Evolutionary conservation across 2,888 invertebrate genomes (phyloP).

Genomic region (Dynastes tityus): DNA sequence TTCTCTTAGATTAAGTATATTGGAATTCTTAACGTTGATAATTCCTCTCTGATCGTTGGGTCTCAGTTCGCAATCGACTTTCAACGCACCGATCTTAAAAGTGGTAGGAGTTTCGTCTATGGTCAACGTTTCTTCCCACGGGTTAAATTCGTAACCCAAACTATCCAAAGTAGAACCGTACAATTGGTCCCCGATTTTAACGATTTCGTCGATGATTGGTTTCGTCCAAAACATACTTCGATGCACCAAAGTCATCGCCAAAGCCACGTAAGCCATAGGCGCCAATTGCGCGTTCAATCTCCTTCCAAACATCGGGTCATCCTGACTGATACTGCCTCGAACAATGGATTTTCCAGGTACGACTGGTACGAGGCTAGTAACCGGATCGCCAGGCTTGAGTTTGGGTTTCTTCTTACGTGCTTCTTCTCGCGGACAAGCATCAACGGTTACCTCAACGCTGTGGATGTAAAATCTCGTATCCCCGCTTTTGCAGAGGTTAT

Average conservation of each 20-base stretch:
- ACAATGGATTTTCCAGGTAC: slow-evolving; percentile 66
- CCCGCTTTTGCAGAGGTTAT: slow-evolving; percentile 64
- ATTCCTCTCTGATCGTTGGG: slow-evolving; percentile 70
- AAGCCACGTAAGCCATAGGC: slow-evolving; percentile 73
- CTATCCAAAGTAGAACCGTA: slow-evolving; percentile 71
- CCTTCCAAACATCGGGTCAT: slow-evolving; percentile 72
- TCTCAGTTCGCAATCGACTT: slow-evolving; percentile 70
- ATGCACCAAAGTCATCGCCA: slow-evolving; percentile 76
- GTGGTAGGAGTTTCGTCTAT: slow-evolving; percentile 68
- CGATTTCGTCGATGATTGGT: slow-evolving; percentile 74
- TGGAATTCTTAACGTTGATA: slow-evolving; percentile 71
- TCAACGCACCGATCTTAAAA: slow-evolving; percentile 70
- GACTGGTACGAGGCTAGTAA: slow-evolving; percentile 54
- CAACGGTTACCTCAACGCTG: slow-evolving; percentile 57
- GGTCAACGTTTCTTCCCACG: slow-evolving; percentile 74
- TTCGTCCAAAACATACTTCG: slow-evolving; percentile 76
- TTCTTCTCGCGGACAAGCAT: slow-evolving; percentile 60
- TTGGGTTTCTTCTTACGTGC: slow-evolving; percentile 56
- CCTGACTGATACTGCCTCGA: slow-evolving; percentile 71
- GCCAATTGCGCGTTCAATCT: slow-evolving; percentile 73
- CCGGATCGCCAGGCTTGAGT: slow-evolving; percentile 51
- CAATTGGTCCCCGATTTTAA: slow-evolving; percentile 72
- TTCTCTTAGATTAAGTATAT: slow-evolving; percentile 66
- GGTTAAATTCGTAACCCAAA: slow-evolving; percentile 74
- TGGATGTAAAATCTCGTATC: slow-evolving; percentile 65